Evolutionary conservation across 2,797 vertebrate species (phyloP), one percentile per base, ranked within the genome.

Genomic region (Macroramphosus scolopax): DNA sequence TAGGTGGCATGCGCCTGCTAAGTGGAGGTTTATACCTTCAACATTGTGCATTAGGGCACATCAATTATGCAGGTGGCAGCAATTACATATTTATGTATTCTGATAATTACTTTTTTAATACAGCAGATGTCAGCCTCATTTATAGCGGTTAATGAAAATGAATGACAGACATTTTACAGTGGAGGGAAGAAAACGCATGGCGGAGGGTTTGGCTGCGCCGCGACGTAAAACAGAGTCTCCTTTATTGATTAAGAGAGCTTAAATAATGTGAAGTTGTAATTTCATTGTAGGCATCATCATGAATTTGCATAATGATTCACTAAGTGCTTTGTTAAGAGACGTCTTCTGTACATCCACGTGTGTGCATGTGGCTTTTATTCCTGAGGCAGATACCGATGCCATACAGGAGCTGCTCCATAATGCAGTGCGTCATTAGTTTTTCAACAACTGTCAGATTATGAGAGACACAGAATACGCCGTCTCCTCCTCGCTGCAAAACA

Each of bases 51-150:
- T 88, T 87, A 86, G 77, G 25, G 57, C 63, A 51, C 72, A 86
- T 88, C 68, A 87, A 89, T 90, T 89, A 89, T 89, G 87, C 83
- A 90, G 80, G 78, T 81, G 66, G 79, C 58, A 36, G 72, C 80
- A 84, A 86, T 89, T 86, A 84, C 78, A 78, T 84, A 89, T 89
- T 87, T 85, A 88, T 87, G 84, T 78, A 83, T 89, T 88, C 81
- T 78, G 82, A 88, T 86, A 85, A 89, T 87, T 86, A 82, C 79
- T 84, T 88, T 87, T 88, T 86, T 89, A 88, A 88, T 87, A 80
- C 70, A 77, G 85, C 85, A 85, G 84, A 88, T 86, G 87, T 86
- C 82, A 74, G 76, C 49, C 71, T 84, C 82, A 82, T 86, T 86
- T 80, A 78, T 71, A 65, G 77, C 62, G 41, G 66, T 83, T 89